Base-by-base conservation (phyloP, 2,797 vertebrate species). In the Enoplosus armatus region DNA sequence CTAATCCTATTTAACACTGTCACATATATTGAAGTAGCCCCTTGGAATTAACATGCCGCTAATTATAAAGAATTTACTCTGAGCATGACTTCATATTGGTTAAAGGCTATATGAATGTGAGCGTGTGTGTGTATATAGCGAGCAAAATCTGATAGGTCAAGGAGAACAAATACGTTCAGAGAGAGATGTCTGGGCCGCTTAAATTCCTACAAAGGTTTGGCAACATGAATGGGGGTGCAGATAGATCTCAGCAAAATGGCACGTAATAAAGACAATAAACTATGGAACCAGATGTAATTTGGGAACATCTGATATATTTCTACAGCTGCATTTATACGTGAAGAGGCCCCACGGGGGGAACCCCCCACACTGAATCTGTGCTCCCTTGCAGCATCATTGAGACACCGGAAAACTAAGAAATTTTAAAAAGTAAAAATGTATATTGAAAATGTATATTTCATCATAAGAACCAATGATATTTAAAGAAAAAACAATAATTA, bases 101-200 rank as follows among this genome's bases (percentile, higher is more conserved):
- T 87, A 54, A 79, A 63, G 78, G 85, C 85, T 75, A 54, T 60
- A 72, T 6, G 48, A 83, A 80, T 82, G 63, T 39, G 73, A 69
- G 70, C 20, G 61, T 72, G 84, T 68, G 66, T 75, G 81, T 78
- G 54, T 72, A 24, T 80, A 31, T 56, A 83, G 70, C 8, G 16
- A 84, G 77, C 47, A 62, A 73, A 83, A 84, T 82, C 45, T 72
- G 60, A 87, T 77, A 85, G 83, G 89, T 90, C 90, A 92, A 89
- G 87, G 79, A 85, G 89, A 92, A 93, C 74, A 88, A 93, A 90
- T 80, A 27, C 7, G 24, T 75, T 90, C 75, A 82, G 59, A 66
- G 75, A 60, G 70, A 82, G 37, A 90, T 56, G 79, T 85, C 85
- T 24, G 64, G 62, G n/a, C 48, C 0, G 51, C 72, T 91, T 77